Conservation (phyloP, 2,113 vertebrate species). For the Atherinomorus stipes region DNA sequence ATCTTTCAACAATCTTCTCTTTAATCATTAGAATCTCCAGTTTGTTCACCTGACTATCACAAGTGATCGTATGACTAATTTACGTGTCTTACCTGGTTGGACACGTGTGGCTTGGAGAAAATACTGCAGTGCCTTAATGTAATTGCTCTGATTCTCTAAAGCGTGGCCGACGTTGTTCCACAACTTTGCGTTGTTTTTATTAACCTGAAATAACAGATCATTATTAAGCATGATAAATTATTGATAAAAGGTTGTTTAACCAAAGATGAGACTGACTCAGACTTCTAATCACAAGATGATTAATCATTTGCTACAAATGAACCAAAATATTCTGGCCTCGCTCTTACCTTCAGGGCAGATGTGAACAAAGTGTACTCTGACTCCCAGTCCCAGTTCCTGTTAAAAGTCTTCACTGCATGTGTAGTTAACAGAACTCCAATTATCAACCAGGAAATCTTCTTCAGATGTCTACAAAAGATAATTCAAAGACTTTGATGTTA, state of each 20-base stretch:
- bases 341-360: slow-evolving; percentile 93
- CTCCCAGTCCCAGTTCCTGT: slow-evolving; percentile 98
- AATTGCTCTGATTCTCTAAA: slow-evolving; percentile 96
- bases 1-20: background rate
- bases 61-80: background rate
- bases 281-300: background rate
- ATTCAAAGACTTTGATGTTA: background rate
- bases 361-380: slow-evolving; percentile 98
- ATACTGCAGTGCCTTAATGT: slow-evolving; percentile 90
- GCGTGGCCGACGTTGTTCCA: slow-evolving; percentile 99
- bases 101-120: slow-evolving; percentile 96
- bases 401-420: slow-evolving; percentile 94
- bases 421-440: slow-evolving; percentile 88
- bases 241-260: background rate
- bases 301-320: background rate
- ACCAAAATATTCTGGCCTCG: background rate
- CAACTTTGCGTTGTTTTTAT: slow-evolving; percentile 97
- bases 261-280: background rate
- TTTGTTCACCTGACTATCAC: no score
- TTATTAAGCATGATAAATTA: background rate
- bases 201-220: slow-evolving; percentile 84
- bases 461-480: slow-evolving; percentile 82
- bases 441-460: slow-evolving; percentile 92
- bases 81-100: slow-evolving; percentile 90
- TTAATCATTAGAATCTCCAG: no score